Evolutionary conservation across 1,140 invertebrate genomes (phyloP), one percentile per base, ranked within the genome.

Genomic region (Tetragnatha versicolor): DNA sequence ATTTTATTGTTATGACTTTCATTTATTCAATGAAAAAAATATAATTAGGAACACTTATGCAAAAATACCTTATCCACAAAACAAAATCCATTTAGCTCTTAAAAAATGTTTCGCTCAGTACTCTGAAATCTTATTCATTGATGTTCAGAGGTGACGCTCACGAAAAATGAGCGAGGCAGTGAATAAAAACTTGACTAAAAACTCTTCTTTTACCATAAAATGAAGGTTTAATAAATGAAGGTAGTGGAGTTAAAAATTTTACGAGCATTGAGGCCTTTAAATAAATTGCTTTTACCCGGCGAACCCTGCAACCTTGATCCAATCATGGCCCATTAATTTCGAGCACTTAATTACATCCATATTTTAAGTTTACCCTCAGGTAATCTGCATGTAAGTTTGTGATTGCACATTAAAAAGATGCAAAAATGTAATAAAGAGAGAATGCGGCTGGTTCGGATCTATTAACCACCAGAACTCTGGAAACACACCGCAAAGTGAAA

Each of bases 301-400:
- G 42, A 68, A 45, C 63, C 20, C 49, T 68, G 31, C 45, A 63
- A 63, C 37, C 60, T 42, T 39, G 60, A 63, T 63, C 60, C 63
- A 49, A 68, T 68, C 63, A 68, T 68, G 33, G 42, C 63, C 45
- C 63, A 68, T 68, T 68, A 68, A 68, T 68, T 47, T 68, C 42
- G 22, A 3, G 20, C 63, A 47, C 42, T 68, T 68, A 68, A 68
- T 68, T 68, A 49, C 39, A 37, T 47, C 45, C 63, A 68, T 68
- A 68, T 68, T 68, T 68, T 68, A 45, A 68, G 63, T n/a, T 42
- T 9, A 14, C 63, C 63, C 22, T 17, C 12, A 49, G 63, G 60
- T 42, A 39, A 39, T 39, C 33, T 63, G 35, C 60, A 63, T 22
- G 20, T 42, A 22, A 63, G 37, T 22, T 10, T 39, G 22, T 27